Percentiles rank a stretch among this genome's conserved stretches.
Evolutionary conservation across 2,888 invertebrate genomes (phyloP).

Genomic region (Eupithecia dodoneata): DNA sequence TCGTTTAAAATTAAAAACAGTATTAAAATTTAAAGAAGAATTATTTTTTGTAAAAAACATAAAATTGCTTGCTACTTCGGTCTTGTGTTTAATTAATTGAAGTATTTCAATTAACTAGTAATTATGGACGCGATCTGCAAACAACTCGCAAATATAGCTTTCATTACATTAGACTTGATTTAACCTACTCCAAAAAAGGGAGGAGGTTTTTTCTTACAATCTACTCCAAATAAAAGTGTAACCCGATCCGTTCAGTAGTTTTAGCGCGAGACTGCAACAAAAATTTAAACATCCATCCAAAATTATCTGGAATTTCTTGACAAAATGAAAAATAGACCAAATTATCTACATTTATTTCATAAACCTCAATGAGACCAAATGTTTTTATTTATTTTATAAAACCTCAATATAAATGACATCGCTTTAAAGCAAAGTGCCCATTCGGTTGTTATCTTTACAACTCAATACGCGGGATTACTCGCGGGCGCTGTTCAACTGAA

Average conservation of each 20-base stretch:
- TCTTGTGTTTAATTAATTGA: too few relatives aligned
- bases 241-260: neutral
- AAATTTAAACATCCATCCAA: neutral
- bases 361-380: neutral
- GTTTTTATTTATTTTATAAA: neutral
- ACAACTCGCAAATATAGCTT: too few relatives aligned
- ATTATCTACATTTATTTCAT: neutral
- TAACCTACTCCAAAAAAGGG: too few relatives aligned
- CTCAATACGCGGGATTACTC: neutral
- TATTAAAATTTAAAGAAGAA: too few relatives aligned
- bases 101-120: too few relatives aligned
- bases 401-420: neutral
- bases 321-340: neutral
- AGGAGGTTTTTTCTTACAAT: too few relatives aligned
- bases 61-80: too few relatives aligned
- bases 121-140: too few relatives aligned
- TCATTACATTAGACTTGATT: too few relatives aligned
- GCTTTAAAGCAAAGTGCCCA: neutral
- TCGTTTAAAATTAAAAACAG: too few relatives aligned
- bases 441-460: slow-evolving; percentile 1
- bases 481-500: neutral
- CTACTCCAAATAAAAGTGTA: neutral
- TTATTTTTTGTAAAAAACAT: too few relatives aligned
- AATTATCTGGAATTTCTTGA: neutral
- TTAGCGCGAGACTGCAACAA: neutral